These are phyloP conservation scores for Megalops atlanticus DNA, from an alignment of 2,113 vertebrate species.

Conservation along the genomic window DNA sequence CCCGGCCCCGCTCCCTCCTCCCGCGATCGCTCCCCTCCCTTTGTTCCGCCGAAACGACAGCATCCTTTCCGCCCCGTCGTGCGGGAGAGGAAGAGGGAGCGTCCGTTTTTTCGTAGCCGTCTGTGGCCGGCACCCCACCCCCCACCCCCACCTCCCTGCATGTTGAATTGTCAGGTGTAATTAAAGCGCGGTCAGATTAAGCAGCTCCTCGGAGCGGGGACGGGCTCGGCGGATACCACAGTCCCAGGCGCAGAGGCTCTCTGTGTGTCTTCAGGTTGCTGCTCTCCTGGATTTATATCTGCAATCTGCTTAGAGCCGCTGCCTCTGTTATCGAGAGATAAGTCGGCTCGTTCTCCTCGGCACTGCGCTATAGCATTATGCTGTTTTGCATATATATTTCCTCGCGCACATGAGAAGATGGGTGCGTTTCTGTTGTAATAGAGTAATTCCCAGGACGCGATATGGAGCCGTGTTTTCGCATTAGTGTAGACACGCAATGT, in stretches of 20 bases:
- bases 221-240: neutral
- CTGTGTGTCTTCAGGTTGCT: neutral
- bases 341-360: too few relatives aligned
- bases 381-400: neutral
- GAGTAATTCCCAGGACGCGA: neutral
- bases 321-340: neutral
- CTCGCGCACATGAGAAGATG: too few relatives aligned
- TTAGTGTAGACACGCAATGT: too few relatives aligned
- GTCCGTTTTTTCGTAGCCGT: neutral
- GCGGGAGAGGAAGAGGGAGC: constrained; percentile 33
- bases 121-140: constrained; percentile 43
- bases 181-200: neutral
- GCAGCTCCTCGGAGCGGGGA: neutral
- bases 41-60: constrained; percentile 34
- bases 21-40: neutral
- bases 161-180: neutral
- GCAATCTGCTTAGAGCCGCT: neutral
- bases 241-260: neutral
- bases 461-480: neutral
- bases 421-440: too few relatives aligned
- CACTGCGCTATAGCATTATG: neutral
- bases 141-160: too few relatives aligned
- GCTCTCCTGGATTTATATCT: neutral
- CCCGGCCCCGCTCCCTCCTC: neutral
- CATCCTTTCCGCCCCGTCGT: too few relatives aligned